Conservation (phyloP, 2,797 vertebrate species). For the Bradypodion ventrale region DNA sequence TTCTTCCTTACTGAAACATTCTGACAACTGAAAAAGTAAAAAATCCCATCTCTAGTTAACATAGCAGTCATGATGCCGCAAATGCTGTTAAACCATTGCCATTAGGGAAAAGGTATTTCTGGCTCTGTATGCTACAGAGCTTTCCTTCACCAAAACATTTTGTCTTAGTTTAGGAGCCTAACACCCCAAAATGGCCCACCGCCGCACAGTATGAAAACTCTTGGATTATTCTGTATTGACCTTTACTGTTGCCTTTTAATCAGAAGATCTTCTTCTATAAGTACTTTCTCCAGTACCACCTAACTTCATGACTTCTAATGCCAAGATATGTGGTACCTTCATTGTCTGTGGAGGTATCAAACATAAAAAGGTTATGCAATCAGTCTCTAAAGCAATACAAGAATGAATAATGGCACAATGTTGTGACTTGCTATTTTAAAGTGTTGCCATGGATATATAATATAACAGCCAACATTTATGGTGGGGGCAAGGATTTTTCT, state of each 20-base stretch:
- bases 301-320: neutral
- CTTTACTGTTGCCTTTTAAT: neutral
- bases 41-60: neutral
- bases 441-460: neutral
- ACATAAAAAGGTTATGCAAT: neutral
- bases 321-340: neutral
- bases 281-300: neutral
- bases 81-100: neutral
- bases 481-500: neutral
- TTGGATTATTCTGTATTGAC: neutral
- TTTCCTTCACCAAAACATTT: neutral
- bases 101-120: neutral
- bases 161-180: neutral
- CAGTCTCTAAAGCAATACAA: neutral
- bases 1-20: neutral
- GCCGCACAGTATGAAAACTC: neutral
- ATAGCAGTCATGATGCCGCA: too few species aligned
- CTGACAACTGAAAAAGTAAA: neutral
- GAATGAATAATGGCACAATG: neutral
- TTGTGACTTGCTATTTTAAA: neutral
- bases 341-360: neutral
- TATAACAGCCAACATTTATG: neutral
- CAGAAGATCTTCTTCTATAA: neutral
- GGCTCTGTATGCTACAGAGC: neutral
- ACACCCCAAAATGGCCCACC: neutral